phyloP scores from a whole-genome alignment of 2,113 vertebrate species.

The Labrus mixtus region DNA sequence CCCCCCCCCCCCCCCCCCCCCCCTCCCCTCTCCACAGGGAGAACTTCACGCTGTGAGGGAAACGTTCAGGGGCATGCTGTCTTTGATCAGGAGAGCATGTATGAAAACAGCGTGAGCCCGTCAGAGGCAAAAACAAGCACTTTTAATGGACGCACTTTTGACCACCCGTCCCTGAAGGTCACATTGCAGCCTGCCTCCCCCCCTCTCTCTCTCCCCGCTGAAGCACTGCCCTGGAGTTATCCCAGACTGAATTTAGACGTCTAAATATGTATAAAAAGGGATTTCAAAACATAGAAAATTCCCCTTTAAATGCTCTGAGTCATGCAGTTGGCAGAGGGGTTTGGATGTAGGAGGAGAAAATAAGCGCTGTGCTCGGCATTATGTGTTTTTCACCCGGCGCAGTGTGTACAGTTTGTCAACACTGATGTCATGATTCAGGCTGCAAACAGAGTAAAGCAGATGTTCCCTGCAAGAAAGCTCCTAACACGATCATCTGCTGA shows the following conservation, averaged over 20 bases:
- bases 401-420: conserved; percentile 30
- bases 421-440: conserved; percentile 37
- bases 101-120: too few relatives aligned
- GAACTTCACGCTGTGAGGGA: too few relatives aligned
- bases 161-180: too few relatives aligned
- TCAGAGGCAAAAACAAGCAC: too few relatives aligned
- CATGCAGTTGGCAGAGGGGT: conserved; percentile 10
- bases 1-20: too few relatives aligned
- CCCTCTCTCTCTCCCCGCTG: not conserved
- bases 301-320: conserved; percentile 41
- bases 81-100: too few relatives aligned
- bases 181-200: too few relatives aligned
- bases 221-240: not conserved
- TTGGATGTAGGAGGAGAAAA: conserved; percentile 13
- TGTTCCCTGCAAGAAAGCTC: conserved; percentile 18
- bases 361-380: conserved; percentile 21
- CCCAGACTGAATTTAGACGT: not conserved
- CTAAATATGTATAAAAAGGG: not conserved
- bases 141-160: too few relatives aligned
- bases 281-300: not conserved
- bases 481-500: conserved; percentile 1
- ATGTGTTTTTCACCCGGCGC: conserved; percentile 15
- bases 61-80: too few relatives aligned
- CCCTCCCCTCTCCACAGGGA: too few relatives aligned
- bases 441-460: conserved; percentile 2